Evolutionary conservation across 2,888 invertebrate genomes (phyloP), one percentile per base, ranked within the genome.

Genomic region (Euproctis similis): DNA sequence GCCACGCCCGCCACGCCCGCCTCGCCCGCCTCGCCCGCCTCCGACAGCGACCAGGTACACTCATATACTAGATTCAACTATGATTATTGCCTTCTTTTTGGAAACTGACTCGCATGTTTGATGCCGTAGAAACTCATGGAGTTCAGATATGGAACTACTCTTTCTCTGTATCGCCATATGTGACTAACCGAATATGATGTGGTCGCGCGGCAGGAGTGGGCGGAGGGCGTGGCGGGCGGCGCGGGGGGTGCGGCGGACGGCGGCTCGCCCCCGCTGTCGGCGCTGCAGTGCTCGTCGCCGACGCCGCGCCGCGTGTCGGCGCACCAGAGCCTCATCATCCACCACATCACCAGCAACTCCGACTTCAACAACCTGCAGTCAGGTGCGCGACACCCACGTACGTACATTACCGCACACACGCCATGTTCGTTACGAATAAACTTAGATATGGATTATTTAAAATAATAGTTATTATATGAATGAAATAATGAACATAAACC

Each of bases 321-420:
- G 53, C 82, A 81, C 58, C 81, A 80, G 69, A 70, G 70, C 56
- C 72, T 80, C 62, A 82, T 82, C 66, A 80, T 81, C 32, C 82
- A 81, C 65, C 82, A 82, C 64, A 82, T 84, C 62, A 80, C 80
- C 40, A 73, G 72, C 68, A 80, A 81, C 62, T 73, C 74, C 2
- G 80, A 84, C 69, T 84, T 80, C 69, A 77, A 81, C 53, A 81
- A 81, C 49, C 78, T 80, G 46, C 80, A 78, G 19, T 74, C 78
- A 4, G 77, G 78, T 73, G 17, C 36, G 34, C 12, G 24, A n/a
- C 11, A 27, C 28, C 10, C 16, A 19, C 24, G 18, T 24, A 26
- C 24, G 28, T 26, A 5, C 4, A 18, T 10, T 2, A 6, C 9
- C 8, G 14, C n/a, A 6, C 5, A 5, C 63, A 74, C 75, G 77